A percentile compares a stretch with the other conserved stretches of the same genome.
Conservation (phyloP, 2,113 vertebrate species). For the Nycticryphes semicollaris region DNA sequence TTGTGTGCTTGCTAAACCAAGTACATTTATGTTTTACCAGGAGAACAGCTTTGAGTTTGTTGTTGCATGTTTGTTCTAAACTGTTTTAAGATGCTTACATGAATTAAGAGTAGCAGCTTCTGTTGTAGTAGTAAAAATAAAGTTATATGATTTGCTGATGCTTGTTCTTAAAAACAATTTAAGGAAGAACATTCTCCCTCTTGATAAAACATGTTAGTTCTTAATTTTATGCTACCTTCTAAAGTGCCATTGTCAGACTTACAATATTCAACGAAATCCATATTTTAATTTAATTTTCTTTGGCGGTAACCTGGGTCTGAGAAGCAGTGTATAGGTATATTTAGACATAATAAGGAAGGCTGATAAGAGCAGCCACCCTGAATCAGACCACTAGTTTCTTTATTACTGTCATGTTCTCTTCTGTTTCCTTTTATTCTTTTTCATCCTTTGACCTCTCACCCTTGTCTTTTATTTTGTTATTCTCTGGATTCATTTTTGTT, state of each 20-base stretch:
- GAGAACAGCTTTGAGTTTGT: not conserved
- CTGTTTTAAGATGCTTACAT: not conserved
- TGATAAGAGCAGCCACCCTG: not conserved
- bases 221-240: not conserved
- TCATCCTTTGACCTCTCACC: not conserved
- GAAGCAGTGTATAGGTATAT: not conserved
- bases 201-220: not conserved
- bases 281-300: not conserved
- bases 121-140: not conserved
- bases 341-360: not conserved
- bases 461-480: not conserved
- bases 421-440: not conserved
- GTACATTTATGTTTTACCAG: not conserved
- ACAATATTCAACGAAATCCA: not conserved
- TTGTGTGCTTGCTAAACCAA: not conserved
- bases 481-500: not conserved
- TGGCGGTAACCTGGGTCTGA: not conserved
- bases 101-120: not conserved
- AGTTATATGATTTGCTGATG: rapidly evolving
- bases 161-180: not conserved
- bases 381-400: not conserved
- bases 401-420: not conserved
- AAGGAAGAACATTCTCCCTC: not conserved
- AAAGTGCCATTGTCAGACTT: not conserved
- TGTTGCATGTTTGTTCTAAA: not conserved